Percentiles rank a stretch among this genome's conserved stretches.
phyloP scores from a whole-genome alignment of 2,113 vertebrate genomes.

The Onychostruthus taczanowskii region DNA sequence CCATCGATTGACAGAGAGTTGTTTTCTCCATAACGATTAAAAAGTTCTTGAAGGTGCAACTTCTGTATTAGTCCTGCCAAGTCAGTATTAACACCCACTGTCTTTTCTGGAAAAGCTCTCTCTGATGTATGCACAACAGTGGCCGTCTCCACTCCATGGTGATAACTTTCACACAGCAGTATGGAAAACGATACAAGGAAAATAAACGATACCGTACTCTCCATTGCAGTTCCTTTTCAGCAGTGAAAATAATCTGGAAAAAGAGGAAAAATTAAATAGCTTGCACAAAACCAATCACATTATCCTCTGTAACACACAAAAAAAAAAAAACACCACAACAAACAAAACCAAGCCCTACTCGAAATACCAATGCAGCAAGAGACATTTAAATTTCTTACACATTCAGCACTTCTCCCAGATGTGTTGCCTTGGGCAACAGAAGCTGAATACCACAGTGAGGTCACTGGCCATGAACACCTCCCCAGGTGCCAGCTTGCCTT shows the following conservation, averaged over 20 bases:
- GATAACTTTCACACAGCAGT: conserved; percentile 52
- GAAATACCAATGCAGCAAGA: background rate
- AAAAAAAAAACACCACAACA: background rate
- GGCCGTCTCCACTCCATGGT: conserved; percentile 47
- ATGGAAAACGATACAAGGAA: conserved; percentile 46
- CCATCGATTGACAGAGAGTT: conserved; percentile 87
- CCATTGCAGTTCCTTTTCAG: conserved; percentile 64
- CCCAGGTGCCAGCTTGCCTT: background rate
- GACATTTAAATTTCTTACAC: background rate
- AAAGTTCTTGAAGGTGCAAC: conserved; percentile 87
- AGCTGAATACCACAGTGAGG: background rate
- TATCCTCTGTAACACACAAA: background rate
- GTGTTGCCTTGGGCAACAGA: background rate
- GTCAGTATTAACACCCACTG: conserved; percentile 69
- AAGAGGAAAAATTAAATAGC: background rate
- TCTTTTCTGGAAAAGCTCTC: conserved; percentile 67
- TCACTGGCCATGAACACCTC: background rate
- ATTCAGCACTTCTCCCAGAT: background rate
- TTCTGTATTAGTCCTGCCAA: conserved; percentile 78
- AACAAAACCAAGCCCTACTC: background rate
- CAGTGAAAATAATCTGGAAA: background rate
- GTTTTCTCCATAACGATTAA: conserved; percentile 90
- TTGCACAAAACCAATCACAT: background rate
- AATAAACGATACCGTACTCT: background rate
- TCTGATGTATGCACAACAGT: conserved; percentile 67